Evolutionary conservation across 2,888 invertebrate genomes (phyloP), one percentile per base, ranked within the genome.

Genomic region (Rhorus exstirpatorius): DNA sequence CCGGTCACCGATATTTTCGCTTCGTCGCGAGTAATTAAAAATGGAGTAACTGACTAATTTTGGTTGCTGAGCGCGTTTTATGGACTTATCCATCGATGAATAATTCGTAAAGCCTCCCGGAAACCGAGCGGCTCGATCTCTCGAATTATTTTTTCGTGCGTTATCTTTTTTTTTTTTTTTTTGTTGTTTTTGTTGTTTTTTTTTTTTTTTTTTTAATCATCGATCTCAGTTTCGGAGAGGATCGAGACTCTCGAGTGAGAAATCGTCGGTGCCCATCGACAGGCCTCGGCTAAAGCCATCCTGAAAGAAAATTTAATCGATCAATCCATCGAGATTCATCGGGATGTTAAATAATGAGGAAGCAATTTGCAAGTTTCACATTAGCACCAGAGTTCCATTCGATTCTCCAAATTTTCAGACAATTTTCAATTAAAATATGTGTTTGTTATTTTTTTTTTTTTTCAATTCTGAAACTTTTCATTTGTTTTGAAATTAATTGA

Each of bases 161-260:
- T 68, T 51, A 19, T 75, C 19, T 14, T 70, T 46, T 74, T 44
- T 49, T 46, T 26, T 26, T 78, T 61, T 58, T 61, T 74, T 65
- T 58, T 77, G 60, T 65, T 61, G 31, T 46, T n/a, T 78, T 63
- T 71, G 58, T 49, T 58, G 4, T 49, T 61, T 38, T 46, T 55
- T 75, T 12, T 26, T 60, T 61, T 70, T 38, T 60, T 49, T 12
- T 17, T 17, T 24, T 7, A 0, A 49, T 58, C 31, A 41, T 38
- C n/a, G 31, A 74, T 44, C 46, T 92, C 88, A 94, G 86, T 97
- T 97, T 93, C 96, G 96, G 89, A 98, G 94, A 81, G 98, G 98
- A 94, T 98, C 98, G 93, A 98, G 95, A 93, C 97, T 98, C 93
- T 98, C 98, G 93, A 98, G 94, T 87, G 97, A 97, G 94, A 99